Conservation (phyloP, 1,140 invertebrate species). For the Drosophila ironensis region DNA sequence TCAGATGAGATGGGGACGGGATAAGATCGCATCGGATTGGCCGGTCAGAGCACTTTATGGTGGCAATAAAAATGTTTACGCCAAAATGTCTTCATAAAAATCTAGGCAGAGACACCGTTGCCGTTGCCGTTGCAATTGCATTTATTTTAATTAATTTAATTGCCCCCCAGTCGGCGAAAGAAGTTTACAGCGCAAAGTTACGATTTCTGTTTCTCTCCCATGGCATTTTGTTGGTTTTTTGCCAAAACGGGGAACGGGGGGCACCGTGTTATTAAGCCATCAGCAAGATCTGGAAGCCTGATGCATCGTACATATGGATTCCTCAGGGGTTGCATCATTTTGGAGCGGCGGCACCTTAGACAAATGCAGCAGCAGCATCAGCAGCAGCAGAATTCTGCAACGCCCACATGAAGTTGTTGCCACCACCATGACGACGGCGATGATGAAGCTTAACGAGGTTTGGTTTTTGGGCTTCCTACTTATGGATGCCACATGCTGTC, state of each 20-base stretch:
- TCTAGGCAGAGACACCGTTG: neutral
- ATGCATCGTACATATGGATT: constrained; percentile 1
- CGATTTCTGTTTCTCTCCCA: neutral
- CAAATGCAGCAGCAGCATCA: too few relatives aligned
- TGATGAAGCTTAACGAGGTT: constrained; percentile 33
- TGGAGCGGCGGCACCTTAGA: constrained; percentile 50
- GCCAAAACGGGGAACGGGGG: neutral
- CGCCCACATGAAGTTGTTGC: constrained; percentile 32
- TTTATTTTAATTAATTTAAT: constrained; percentile 65
- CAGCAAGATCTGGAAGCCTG: constrained; percentile 10
- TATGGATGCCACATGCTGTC: constrained; percentile 21
- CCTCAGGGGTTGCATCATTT: constrained; percentile 17
- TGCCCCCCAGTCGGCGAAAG: constrained; percentile 17
- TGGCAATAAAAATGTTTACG: constrained; percentile 52
- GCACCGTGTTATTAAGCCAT: constrained; percentile 48
- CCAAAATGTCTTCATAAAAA: constrained; percentile 54
- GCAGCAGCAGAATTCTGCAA: constrained; percentile 52
- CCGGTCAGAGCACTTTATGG: constrained; percentile 27
- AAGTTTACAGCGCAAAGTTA: neutral
- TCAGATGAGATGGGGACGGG: too few relatives aligned
- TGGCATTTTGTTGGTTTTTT: constrained; percentile 30
- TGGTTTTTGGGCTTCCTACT: constrained; percentile 40
- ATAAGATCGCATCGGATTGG: constrained; percentile 4
- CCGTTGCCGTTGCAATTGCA: constrained; percentile 9
- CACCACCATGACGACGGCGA: neutral